Evolutionary conservation across 2,888 invertebrate genomes (phyloP).

Genomic region (Neoscelio sp.): DNA sequence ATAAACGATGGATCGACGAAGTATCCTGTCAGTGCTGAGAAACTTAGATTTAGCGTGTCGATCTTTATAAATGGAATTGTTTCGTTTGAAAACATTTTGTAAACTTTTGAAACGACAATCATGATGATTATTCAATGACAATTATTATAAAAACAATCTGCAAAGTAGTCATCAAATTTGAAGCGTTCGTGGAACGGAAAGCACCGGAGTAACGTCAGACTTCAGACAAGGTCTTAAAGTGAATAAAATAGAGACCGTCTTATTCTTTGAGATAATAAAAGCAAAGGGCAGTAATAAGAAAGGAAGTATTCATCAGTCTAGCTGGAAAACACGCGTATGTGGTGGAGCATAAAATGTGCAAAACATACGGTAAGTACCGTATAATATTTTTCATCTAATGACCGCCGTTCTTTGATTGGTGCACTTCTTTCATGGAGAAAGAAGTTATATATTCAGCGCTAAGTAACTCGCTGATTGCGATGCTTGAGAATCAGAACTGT

Average conservation of each 20-base stretch:
- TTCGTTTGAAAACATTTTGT: too few species aligned
- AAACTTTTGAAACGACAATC: too few species aligned
- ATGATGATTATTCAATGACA: too few species aligned
- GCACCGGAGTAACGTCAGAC: slow-evolving; percentile 20
- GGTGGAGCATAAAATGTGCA: slow-evolving; percentile 37
- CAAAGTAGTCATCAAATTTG: too few species aligned
- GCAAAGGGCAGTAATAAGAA: slow-evolving; percentile 38
- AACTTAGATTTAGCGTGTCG: too few species aligned
- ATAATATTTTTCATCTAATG: slow-evolving; percentile 66
- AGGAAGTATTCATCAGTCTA: slow-evolving; percentile 48
- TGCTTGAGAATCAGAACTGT: slow-evolving; percentile 61
- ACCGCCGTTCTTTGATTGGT: slow-evolving; percentile 63
- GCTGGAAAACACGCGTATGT: slow-evolving; percentile 24
- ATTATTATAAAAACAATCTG: too few species aligned
- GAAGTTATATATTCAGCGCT: slow-evolving; percentile 68
- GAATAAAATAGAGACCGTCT: slow-evolving; percentile 46
- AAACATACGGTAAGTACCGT: slow-evolving; percentile 52
- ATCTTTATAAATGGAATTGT: too few species aligned
- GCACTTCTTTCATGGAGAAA: slow-evolving; percentile 55
- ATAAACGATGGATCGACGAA: too few species aligned
- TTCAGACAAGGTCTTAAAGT: slow-evolving; percentile 27
- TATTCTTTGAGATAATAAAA: slow-evolving; percentile 29
- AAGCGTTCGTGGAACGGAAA: neutral
- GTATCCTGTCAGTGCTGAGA: too few species aligned
- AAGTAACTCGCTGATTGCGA: slow-evolving; percentile 68